phyloP scores from a whole-genome alignment of 2,797 vertebrate genomes.

The Garrulus glandarius region DNA sequence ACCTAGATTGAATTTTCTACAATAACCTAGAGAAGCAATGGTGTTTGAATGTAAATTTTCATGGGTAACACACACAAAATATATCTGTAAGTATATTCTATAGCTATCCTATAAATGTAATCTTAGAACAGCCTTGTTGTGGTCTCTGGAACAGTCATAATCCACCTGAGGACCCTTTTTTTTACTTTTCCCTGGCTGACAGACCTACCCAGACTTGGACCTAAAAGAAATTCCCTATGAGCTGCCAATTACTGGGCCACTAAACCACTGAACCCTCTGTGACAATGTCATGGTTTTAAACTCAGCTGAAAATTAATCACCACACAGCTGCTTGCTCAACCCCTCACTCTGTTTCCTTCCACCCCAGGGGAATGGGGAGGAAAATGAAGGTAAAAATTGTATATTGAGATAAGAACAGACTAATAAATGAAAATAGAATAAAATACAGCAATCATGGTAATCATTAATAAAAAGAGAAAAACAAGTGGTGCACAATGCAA shows the following conservation, averaged over 20 bases:
- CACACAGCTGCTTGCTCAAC: neutral
- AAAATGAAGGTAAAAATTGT: neutral
- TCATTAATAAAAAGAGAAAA: neutral
- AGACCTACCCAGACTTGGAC: neutral
- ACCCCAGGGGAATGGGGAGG: neutral
- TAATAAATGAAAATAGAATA: neutral
- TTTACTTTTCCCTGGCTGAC: neutral
- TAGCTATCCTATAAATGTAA: neutral
- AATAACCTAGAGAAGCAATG: neutral
- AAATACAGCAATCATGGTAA: neutral
- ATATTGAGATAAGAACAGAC: neutral
- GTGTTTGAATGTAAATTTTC: neutral
- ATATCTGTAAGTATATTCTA: neutral
- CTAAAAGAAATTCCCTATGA: neutral
- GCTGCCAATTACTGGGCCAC: neutral
- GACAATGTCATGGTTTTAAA: neutral
- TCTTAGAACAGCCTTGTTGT: neutral
- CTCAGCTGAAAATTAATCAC: neutral
- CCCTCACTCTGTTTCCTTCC: rapidly evolving
- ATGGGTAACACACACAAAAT: neutral
- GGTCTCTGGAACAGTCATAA: neutral
- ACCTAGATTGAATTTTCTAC: neutral
- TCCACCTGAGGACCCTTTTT: neutral
- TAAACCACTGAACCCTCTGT: neutral
- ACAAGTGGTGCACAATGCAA: neutral